Evolutionary conservation across 2,888 invertebrate species (phyloP).

Genomic region (Tetropium fuscum): DNA sequence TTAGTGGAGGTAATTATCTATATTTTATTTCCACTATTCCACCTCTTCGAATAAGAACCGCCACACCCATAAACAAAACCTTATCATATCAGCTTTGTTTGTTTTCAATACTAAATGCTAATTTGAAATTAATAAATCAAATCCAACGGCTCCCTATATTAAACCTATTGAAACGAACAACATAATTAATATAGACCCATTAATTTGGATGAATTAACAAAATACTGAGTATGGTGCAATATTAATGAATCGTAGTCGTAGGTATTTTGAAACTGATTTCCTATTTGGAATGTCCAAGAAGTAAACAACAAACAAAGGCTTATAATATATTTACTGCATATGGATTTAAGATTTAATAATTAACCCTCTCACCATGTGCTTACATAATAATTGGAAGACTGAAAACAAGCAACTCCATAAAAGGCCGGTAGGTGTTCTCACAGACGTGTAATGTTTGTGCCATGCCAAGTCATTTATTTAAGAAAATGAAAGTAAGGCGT

Average conservation of each 20-base stretch:
- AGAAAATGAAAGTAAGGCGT: constrained; percentile 23
- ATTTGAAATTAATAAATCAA: no score
- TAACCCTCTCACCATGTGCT: constrained; percentile 2
- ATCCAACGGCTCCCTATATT: no score
- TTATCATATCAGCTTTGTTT: no score
- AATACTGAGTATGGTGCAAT: constrained; percentile 1
- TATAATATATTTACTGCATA: constrained; percentile 10
- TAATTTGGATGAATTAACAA: constrained; percentile 8
- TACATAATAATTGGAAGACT: not conserved
- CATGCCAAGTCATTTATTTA: not conserved
- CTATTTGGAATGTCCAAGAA: not conserved
- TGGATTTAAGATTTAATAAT: not conserved
- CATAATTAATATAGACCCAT: not conserved
- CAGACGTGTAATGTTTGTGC: constrained; percentile 8
- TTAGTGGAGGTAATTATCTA: no score
- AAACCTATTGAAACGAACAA: no score
- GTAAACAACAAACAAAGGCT: constrained; percentile 5
- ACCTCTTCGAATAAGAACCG: no score
- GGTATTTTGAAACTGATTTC: constrained; percentile 5
- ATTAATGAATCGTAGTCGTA: not conserved
- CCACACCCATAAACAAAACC: no score
- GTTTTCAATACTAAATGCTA: no score
- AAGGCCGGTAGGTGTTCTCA: constrained; percentile 17
- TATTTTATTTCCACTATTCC: no score
- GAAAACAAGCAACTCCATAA: constrained; percentile 14